Evolutionary conservation across 1,140 invertebrate genomes (phyloP).

Genomic region (Drosophila rhopaloa): DNA sequence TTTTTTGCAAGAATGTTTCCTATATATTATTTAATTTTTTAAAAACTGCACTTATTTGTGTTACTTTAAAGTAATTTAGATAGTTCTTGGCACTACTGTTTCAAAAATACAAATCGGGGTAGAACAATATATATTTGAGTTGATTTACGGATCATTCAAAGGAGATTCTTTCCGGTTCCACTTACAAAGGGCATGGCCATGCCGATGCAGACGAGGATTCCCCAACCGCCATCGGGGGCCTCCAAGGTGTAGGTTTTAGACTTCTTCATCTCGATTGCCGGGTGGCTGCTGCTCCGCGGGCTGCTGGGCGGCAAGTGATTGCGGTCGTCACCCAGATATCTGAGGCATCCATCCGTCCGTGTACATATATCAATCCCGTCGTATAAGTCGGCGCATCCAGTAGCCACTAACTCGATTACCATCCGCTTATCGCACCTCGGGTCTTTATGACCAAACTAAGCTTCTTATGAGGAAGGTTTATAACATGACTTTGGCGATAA

Average conservation of each 20-base stretch:
- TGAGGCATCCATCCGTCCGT: conserved; percentile 1
- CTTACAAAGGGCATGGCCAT: conserved; percentile 87
- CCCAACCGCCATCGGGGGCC: conserved; percentile 88
- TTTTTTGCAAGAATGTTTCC: too few relatives aligned
- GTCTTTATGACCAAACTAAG: conserved; percentile 52
- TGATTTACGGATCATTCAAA: too few relatives aligned
- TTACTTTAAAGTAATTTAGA: too few relatives aligned
- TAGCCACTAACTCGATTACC: conserved; percentile 30
- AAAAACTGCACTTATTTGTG: too few relatives aligned
- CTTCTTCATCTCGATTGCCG: conserved; percentile 8
- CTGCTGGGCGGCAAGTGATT: conserved; percentile 32
- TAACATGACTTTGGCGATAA: conserved; percentile 32
- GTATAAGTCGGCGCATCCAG: conserved; percentile 23
- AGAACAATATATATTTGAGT: too few relatives aligned
- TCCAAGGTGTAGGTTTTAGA: conserved; percentile 52
- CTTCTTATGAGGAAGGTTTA: conserved; percentile 50
- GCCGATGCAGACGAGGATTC: conserved; percentile 87
- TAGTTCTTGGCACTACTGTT: too few relatives aligned
- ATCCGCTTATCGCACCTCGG: conserved; percentile 36
- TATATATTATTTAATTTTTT: background rate
- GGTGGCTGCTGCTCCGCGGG: too few relatives aligned
- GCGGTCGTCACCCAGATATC: background rate
- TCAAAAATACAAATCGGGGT: too few relatives aligned
- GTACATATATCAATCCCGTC: conserved; percentile 28
- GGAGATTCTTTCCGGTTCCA: conserved; percentile 34